Percentiles rank a stretch among this genome's conserved stretches.
Evolutionary conservation across 2,797 vertebrate species (phyloP).

Genomic region (Epinephelus awoara): DNA sequence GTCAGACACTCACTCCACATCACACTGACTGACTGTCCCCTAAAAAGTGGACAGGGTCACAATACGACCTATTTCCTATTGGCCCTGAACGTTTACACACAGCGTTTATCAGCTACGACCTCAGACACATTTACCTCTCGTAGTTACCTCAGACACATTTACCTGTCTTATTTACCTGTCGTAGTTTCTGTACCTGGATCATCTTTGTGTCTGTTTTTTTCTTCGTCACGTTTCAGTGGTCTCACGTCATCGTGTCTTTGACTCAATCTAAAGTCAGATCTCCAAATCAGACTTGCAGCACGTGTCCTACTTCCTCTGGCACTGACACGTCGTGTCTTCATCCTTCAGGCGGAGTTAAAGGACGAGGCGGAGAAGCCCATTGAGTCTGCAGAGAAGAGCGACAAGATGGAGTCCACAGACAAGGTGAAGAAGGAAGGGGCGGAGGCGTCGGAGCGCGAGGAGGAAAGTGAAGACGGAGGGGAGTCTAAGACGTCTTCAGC

Average conservation of each 20-base stretch:
- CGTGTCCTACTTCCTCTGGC: too few species aligned
- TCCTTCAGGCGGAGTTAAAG: conserved; percentile 83
- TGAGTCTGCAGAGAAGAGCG: conserved; percentile 86
- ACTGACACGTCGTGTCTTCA: not conserved
- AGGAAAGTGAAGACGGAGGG: conserved; percentile 75
- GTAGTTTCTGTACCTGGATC: too few species aligned
- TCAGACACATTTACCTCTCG: not conserved
- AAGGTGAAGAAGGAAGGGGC: conserved; percentile 86
- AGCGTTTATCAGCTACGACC: not conserved
- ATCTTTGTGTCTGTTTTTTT: too few species aligned
- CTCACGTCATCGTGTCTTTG: too few species aligned
- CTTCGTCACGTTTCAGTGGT: too few species aligned
- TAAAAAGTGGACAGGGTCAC: not conserved
- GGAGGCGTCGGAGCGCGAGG: conserved; percentile 74
- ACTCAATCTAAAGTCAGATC: too few species aligned
- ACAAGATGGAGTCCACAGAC: conserved; percentile 77
- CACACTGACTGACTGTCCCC: conserved; percentile 4
- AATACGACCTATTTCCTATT: not conserved
- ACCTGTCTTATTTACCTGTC: too few species aligned
- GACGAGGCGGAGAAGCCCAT: conserved; percentile 86
- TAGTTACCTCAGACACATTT: too few species aligned
- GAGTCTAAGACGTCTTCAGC: conserved; percentile 75
- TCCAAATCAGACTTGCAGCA: too few species aligned
- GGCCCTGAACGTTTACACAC: not conserved
- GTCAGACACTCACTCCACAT: conserved; percentile 29